Conservation (phyloP, 2,888 invertebrate genomes). For the Nudaria mundana region DNA sequence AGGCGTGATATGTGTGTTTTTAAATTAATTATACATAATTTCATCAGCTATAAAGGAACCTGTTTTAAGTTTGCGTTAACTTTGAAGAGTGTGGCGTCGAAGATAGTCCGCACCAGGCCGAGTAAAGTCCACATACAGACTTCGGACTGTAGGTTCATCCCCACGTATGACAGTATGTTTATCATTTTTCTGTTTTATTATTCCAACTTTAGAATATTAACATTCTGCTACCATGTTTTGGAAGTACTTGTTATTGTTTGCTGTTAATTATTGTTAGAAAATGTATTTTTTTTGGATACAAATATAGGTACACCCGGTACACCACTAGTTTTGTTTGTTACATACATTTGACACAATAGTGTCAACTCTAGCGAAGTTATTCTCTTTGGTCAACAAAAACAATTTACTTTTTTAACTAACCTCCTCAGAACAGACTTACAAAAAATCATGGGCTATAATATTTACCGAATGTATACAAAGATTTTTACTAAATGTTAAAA, state of each 20-base stretch:
- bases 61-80: slow-evolving; percentile 78
- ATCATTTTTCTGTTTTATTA: slow-evolving; percentile 43
- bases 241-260: too few relatives aligned
- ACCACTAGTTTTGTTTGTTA: too few relatives aligned
- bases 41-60: slow-evolving; percentile 42
- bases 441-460: not conserved
- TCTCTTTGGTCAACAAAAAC: too few relatives aligned
- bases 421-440: not conserved
- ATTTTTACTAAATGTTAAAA: not conserved
- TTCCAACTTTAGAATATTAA: slow-evolving; percentile 8
- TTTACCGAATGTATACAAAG: not conserved
- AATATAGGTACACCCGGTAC: not conserved
- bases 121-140: slow-evolving; percentile 75
- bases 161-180: slow-evolving; percentile 66
- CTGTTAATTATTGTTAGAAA: slow-evolving; percentile 7
- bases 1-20: too few relatives aligned
- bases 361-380: too few relatives aligned
- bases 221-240: slow-evolving; percentile 16
- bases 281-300: not conserved
- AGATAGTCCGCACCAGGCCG: slow-evolving; percentile 73
- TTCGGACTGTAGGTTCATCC: slow-evolving; percentile 74
- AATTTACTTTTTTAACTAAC: not conserved
- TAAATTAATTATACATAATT: too few relatives aligned
- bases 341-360: slow-evolving; percentile 3
- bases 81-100: slow-evolving; percentile 79